Conservation (phyloP, 1,140 invertebrate species). For the Magallana gigas region DNA sequence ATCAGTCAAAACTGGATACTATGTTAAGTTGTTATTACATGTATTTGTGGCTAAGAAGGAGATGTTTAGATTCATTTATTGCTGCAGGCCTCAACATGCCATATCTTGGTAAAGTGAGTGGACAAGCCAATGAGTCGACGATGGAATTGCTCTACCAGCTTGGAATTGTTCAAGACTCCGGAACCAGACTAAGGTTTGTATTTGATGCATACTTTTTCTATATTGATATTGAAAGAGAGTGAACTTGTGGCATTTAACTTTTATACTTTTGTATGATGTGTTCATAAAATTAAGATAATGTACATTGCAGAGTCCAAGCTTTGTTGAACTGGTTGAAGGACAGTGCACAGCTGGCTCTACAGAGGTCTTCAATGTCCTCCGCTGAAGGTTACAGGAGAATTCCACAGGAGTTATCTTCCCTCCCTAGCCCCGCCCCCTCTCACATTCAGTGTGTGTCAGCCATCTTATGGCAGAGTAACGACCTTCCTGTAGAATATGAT, state of each 20-base stretch:
- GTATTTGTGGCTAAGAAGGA: too few species aligned
- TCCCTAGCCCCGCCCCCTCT: slow-evolving; percentile 75
- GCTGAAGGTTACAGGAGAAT: slow-evolving; percentile 70
- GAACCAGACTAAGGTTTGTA: slow-evolving; percentile 70
- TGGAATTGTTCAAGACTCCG: slow-evolving; percentile 82
- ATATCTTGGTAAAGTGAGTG: slow-evolving; percentile 73
- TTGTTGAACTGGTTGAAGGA: slow-evolving; percentile 84
- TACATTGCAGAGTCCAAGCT: slow-evolving; percentile 80
- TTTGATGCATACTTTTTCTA: neutral
- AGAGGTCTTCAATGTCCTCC: slow-evolving; percentile 61
- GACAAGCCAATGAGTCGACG: slow-evolving; percentile 83
- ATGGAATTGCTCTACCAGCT: slow-evolving; percentile 89
- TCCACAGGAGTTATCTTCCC: slow-evolving; percentile 64
- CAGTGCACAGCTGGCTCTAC: slow-evolving; percentile 79
- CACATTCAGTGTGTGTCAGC: slow-evolving; percentile 87
- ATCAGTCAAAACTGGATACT: too few species aligned
- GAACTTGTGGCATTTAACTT: neutral
- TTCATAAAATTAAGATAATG: neutral
- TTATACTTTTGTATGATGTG: neutral
- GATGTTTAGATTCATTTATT: neutral
- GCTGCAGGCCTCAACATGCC: slow-evolving; percentile 56
- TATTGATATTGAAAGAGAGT: neutral
- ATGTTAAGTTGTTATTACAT: too few species aligned
- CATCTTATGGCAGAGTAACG: slow-evolving; percentile 89
- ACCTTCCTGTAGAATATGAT: slow-evolving; percentile 81